These are phyloP conservation scores for Bicyclus anynana DNA, from an alignment of 1,140 invertebrate genomes.

Conservation along the genomic window DNA sequence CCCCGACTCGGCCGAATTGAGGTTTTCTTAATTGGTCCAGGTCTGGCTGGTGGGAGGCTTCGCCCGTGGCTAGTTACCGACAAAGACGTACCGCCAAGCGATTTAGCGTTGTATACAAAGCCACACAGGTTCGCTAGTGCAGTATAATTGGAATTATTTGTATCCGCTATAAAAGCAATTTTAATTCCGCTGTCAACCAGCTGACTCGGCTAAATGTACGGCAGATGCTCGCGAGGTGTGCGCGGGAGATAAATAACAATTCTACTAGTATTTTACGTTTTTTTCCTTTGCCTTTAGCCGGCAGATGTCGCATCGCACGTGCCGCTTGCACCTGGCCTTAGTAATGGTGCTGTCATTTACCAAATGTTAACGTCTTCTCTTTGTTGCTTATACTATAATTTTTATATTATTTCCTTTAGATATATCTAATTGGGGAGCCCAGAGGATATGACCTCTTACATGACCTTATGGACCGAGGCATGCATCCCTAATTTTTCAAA, in stretches of 20 bases:
- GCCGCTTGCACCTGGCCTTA: constrained; percentile 59
- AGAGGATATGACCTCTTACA: too few relatives aligned
- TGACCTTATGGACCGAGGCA: too few relatives aligned
- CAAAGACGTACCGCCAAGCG: too few relatives aligned
- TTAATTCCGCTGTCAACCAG: constrained; percentile 10
- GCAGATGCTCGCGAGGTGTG: constrained; percentile 57
- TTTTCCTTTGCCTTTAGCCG: constrained; percentile 48
- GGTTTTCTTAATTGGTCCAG: too few relatives aligned
- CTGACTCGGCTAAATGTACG: constrained; percentile 29
- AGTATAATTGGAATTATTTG: neutral
- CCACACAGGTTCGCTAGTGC: too few relatives aligned
- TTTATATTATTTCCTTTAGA: neutral
- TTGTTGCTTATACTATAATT: constrained; percentile 15
- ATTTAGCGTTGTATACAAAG: too few relatives aligned
- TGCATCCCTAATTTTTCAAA: too few relatives aligned
- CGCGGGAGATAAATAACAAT: constrained; percentile 57
- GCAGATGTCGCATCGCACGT: constrained; percentile 67
- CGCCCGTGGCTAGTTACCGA: too few relatives aligned
- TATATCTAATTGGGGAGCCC: too few relatives aligned
- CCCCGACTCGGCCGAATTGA: too few relatives aligned
- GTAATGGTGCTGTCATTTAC: constrained; percentile 50
- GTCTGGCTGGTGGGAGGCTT: too few relatives aligned
- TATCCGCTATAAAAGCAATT: neutral
- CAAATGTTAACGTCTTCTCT: constrained; percentile 42
- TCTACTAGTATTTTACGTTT: constrained; percentile 36